Conservation (phyloP, 2,888 invertebrate species). For the Troides aeacus region DNA sequence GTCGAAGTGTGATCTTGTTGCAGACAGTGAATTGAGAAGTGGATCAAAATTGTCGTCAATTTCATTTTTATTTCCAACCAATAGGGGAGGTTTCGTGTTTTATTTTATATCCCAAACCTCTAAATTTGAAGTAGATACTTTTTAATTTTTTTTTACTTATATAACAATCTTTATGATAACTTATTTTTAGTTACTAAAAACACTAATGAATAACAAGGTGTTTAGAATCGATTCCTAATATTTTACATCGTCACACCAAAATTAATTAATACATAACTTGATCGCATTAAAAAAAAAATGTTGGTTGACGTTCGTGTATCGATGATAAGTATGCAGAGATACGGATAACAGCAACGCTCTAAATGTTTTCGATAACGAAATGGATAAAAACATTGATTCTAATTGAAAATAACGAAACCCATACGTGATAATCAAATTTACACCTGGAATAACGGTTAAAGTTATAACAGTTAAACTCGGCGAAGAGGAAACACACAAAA, state of each 20-base stretch:
- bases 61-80: no score
- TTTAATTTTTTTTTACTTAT: no score
- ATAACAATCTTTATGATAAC: no score
- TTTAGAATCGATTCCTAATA: no score
- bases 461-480: not conserved
- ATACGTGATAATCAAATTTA: not conserved
- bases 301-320: not conserved
- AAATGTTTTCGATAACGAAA: constrained; percentile 14
- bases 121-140: no score
- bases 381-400: not conserved
- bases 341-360: constrained; percentile 1
- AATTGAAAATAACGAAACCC: constrained; percentile 11
- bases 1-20: no score
- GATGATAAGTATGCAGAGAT: constrained; percentile 13
- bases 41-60: no score
- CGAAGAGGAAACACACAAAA: not conserved
- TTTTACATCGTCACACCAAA: not conserved
- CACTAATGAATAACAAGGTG: no score
- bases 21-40: no score
- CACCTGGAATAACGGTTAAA: not conserved
- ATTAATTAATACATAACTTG: not conserved
- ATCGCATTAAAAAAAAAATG: not conserved
- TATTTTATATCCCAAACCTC: no score
- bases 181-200: no score
- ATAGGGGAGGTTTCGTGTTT: no score